Base-by-base conservation (phyloP, 2,888 invertebrate genomes). In the Syrphus vitripennis region DNA sequence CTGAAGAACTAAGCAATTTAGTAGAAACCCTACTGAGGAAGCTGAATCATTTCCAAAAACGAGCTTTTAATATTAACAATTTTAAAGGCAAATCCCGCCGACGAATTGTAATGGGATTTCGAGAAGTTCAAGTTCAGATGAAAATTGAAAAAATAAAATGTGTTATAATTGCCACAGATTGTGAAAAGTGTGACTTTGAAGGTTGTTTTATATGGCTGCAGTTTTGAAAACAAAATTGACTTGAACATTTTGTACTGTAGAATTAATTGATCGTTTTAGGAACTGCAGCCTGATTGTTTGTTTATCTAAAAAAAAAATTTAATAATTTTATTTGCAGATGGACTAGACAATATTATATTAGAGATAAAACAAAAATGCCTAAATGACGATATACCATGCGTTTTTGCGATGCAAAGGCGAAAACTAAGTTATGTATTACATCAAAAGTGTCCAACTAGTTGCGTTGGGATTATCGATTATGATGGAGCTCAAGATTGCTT, bases 151-250 rank as follows among this genome's bases (percentile, higher is more conserved):
- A 94, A 90, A 91, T 95, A 0, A 94, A 94, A 89, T 90, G 94
- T 80, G 91, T 95, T 7, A 92, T 95, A 7, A 92, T 95, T 61
- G 95, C 95, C 9, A 94, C 95, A 3, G 95, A 95, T 90, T 92
- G 95, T 88, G 95, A 95, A 88, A 92, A 92, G 7, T 91, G 90
- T 48, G 88, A 89, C 14, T 88, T 88, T 0, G 87, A 89, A 82
- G 89, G 91, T 91, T 16, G 6, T n/a, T 29, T 7, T 34, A 10
- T 7, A 26, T 7, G 14, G 7, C 19, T 19, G 19, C 1, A 45
- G 19, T 45, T 45, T 19, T 45, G 4, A 45, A 45, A 16, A 16
- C 3, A 16, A n/a, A 40, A 9, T n/a, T 45, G 10, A n/a, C 1
- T n/a, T 40, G 5, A 6, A 14, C 12, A 4, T 14, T 0, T 40